A percentile compares a stretch with the other conserved stretches of the same genome.
These are phyloP conservation scores for Pedetes capensis DNA, from an alignment of 2,113 vertebrate genomes.

Conservation along the genomic window DNA sequence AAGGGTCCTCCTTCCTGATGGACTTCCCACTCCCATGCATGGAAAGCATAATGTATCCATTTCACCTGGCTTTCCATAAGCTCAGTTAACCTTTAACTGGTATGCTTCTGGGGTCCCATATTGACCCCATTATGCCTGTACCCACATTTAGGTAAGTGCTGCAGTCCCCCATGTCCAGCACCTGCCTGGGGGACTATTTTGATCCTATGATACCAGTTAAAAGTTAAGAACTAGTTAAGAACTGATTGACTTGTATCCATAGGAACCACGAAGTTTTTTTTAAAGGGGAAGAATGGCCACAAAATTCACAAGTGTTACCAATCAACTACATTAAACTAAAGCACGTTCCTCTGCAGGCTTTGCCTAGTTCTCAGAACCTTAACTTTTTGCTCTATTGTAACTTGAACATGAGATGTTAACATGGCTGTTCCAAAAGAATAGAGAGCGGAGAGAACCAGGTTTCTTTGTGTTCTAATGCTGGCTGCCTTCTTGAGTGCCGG, in stretches of 20 bases:
- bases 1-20: not conserved
- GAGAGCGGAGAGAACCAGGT: not conserved
- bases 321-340: not conserved
- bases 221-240: too few species aligned
- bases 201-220: too few species aligned
- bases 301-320: not conserved
- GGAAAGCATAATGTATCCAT: not conserved
- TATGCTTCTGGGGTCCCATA: too few species aligned
- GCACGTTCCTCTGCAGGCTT: not conserved
- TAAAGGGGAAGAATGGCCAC: not conserved
- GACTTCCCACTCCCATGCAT: not conserved
- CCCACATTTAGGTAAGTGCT: too few species aligned
- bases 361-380: not conserved
- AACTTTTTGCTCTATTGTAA: not conserved
- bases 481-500: not conserved
- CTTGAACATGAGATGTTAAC: not conserved
- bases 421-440: not conserved
- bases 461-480: not conserved
- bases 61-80: not conserved
- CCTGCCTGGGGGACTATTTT: too few species aligned
- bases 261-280: not conserved
- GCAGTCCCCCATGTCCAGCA: too few species aligned
- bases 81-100: too few species aligned
- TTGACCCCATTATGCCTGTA: too few species aligned
- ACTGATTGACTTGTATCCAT: not conserved